Percentiles rank a stretch among this genome's conserved stretches.
phyloP scores from a whole-genome alignment of 2,888 invertebrate species.

The Archaeoteleia sp. region DNA sequence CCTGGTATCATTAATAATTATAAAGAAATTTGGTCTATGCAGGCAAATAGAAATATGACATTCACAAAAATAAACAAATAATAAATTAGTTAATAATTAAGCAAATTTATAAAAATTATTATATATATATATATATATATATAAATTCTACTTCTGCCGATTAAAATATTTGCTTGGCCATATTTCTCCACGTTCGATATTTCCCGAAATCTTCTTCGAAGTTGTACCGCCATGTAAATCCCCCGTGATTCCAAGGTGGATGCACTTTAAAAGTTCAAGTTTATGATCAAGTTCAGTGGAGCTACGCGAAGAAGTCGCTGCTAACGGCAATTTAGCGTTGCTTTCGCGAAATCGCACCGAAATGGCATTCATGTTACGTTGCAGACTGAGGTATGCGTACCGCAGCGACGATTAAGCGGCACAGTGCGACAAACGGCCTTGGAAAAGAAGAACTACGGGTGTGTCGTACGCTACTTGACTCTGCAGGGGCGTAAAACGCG shows the following conservation, averaged over 20 bases:
- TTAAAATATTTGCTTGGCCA: slow-evolving; percentile 3
- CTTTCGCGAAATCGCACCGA: slow-evolving; percentile 7
- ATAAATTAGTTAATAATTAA: no score
- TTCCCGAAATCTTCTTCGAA: neutral
- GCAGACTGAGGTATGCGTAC: slow-evolving; percentile 19
- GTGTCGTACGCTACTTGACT: slow-evolving; percentile 43
- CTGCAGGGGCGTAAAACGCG: slow-evolving; percentile 47
- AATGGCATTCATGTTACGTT: slow-evolving; percentile 22
- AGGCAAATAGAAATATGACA: no score
- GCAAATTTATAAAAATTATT: no score
- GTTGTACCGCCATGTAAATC: neutral
- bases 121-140: no score
- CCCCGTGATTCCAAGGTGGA: slow-evolving; percentile 6
- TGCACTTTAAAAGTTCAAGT: slow-evolving; percentile 20
- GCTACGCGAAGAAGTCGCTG: neutral
- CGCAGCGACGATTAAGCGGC: slow-evolving; percentile 29
- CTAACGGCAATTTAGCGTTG: no score
- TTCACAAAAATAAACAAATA: no score
- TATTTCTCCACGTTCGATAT: no score
- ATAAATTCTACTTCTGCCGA: no score
- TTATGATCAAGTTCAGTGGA: slow-evolving; percentile 17
- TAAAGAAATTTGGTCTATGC: no score
- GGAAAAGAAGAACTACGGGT: slow-evolving; percentile 45
- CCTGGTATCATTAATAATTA: no score
- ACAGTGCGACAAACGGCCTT: slow-evolving; percentile 47